A percentile compares a stretch with the other conserved stretches of the same genome.
Evolutionary conservation across 2,888 invertebrate species (phyloP).

Genomic region (Acanthoscelides obtectus): DNA sequence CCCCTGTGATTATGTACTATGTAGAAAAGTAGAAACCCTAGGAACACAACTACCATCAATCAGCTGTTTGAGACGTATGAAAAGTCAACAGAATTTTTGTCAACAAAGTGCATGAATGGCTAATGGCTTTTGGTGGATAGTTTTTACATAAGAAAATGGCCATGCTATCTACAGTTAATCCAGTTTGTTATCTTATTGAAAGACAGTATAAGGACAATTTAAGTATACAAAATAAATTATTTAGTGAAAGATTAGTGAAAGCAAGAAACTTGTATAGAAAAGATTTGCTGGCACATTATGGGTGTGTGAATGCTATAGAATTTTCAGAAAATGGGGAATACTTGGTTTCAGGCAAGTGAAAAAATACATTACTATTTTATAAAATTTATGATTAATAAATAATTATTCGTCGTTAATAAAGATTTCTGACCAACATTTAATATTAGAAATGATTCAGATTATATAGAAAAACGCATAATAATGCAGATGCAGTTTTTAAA

Average conservation of each 20-base stretch:
- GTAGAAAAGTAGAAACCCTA: neutral
- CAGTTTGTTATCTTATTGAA: slow-evolving; percentile 56
- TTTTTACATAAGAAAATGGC: slow-evolving; percentile 41
- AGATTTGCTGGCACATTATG: slow-evolving; percentile 85
- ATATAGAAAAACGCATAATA: too few relatives aligned
- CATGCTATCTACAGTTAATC: slow-evolving; percentile 51
- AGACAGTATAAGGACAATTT: slow-evolving; percentile 59
- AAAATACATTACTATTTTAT: neutral
- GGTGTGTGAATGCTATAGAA: slow-evolving; percentile 95
- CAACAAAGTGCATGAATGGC: slow-evolving; percentile 12
- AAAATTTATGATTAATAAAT: neutral
- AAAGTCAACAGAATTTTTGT: slow-evolving; percentile 19
- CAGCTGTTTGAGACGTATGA: slow-evolving; percentile 19
- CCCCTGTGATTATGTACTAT: neutral
- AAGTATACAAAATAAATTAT: slow-evolving; percentile 57
- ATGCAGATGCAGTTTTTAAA: too few relatives aligned
- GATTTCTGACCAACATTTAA: too few relatives aligned
- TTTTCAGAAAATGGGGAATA: slow-evolving; percentile 85
- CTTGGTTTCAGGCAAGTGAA: slow-evolving; percentile 75
- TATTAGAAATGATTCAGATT: too few relatives aligned
- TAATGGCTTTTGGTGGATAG: slow-evolving; percentile 17
- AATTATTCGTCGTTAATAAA: neutral
- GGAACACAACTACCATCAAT: slow-evolving; percentile 5
- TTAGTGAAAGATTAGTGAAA: slow-evolving; percentile 57
- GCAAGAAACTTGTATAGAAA: slow-evolving; percentile 76